phyloP scores from a whole-genome alignment of 2,113 vertebrate species.

The Bufo bufo region DNA sequence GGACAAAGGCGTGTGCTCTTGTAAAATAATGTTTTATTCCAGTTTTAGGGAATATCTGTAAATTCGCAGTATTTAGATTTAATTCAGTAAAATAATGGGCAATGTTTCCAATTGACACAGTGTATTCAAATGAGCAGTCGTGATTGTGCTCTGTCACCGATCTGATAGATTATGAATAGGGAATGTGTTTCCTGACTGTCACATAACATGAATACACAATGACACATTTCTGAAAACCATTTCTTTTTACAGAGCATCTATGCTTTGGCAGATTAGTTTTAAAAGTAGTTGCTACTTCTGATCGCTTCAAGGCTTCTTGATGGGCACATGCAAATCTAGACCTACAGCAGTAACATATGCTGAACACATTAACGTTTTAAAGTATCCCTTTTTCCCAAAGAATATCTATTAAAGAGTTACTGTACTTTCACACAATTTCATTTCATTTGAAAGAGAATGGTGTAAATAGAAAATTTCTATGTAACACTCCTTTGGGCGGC shows the following conservation, averaged over 20 bases:
- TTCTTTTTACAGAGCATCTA: slow-evolving; percentile 17
- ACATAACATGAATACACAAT: slow-evolving; percentile 29
- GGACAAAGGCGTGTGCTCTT: slow-evolving; percentile 31
- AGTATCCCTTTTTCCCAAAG: no score
- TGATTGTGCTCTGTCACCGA: slow-evolving; percentile 51
- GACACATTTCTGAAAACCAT: slow-evolving; percentile 16
- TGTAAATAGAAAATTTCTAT: no score
- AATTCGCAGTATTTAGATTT: slow-evolving; percentile 24
- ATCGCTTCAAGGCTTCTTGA: neutral
- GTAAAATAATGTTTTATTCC: slow-evolving; percentile 50
- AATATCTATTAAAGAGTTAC: no score
- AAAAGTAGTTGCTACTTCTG: neutral
- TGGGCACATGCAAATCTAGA: neutral
- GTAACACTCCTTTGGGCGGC: no score
- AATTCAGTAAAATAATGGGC: slow-evolving; percentile 48
- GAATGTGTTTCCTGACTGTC: slow-evolving; percentile 39
- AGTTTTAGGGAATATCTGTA: slow-evolving; percentile 25
- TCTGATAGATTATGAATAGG: slow-evolving; percentile 56
- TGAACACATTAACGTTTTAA: neutral
- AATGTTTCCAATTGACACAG: slow-evolving; percentile 38
- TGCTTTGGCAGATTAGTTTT: neutral
- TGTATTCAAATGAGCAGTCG: slow-evolving; percentile 48
- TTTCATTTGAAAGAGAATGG: no score
- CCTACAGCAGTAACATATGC: neutral
- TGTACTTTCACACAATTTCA: no score